Base-by-base conservation (phyloP, 2,888 invertebrate species). In the Blera fallax region DNA sequence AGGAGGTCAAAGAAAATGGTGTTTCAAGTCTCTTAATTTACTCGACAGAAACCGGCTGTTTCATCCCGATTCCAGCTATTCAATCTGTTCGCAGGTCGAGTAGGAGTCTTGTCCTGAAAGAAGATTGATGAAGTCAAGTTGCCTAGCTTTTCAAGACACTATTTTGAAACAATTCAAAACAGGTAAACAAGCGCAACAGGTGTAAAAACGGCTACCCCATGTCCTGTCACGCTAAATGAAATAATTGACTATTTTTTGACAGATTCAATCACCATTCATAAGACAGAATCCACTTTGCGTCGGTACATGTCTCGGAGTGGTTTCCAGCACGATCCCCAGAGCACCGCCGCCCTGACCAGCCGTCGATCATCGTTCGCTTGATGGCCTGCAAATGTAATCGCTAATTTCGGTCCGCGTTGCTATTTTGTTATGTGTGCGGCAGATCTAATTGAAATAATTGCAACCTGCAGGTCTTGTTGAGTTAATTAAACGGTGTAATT, bases 401-500 rank as follows among this genome's bases (percentile, higher is more conserved):
- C 65, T 81, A 80, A 85, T 76, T 76, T 79, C 65, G 54, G 64
- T 77, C 4, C 62, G 34, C 48, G 60, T 24, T 52, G 21, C 32
- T 48, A 14, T 21, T 40, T 60, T 60, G 37, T 32, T 45, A 11
- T 29, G 16, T 27, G 67, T 65, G 65, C 64, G 60, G 72, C 81
- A 65, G 77, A 81, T 91, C 90, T 91, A 91, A 91, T 91, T 91
- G 91, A 91, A 91, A 91, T 91, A 91, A 91, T 91, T 91, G 90
- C 90, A 89, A 89, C 45, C 72, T 81, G 72, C 85, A 72, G 72
- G 76, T 85, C 81, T 85, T 52, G 91, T 90, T 91, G 90, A 91
- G 91, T 91, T 91, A 91, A 91, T 91, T 91, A 91, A 91, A 91
- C 91, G 90, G 89, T 91, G 90, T 91, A 91, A 91, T 91, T 91